Conservation (phyloP, 2,113 vertebrate species). For the Marmota monax region DNA sequence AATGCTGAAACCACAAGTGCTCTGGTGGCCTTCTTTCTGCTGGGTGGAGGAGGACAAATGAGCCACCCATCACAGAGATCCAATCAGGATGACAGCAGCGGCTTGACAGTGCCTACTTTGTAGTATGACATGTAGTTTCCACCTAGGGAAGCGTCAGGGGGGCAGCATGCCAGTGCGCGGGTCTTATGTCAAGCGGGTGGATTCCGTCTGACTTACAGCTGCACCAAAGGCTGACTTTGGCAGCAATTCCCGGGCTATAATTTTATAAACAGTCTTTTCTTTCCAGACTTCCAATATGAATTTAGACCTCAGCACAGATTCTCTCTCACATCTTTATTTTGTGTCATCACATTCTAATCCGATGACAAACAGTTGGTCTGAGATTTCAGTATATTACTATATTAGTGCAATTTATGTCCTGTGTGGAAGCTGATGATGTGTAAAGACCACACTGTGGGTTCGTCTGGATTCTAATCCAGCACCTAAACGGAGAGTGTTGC, state of each 20-base stretch:
- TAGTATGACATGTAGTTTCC: constrained; percentile 57
- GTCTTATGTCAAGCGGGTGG: constrained; percentile 55
- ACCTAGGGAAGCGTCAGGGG: constrained; percentile 25
- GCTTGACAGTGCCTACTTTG: neutral
- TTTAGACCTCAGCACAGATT: constrained; percentile 76
- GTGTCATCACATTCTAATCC: constrained; percentile 81
- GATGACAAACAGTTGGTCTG: constrained; percentile 81
- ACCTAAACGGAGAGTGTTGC: constrained; percentile 58
- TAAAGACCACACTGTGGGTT: constrained; percentile 70
- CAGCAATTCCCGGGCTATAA: constrained; percentile 59
- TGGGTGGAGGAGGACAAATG: neutral
- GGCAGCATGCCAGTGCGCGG: constrained; percentile 50
- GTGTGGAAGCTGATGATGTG: constrained; percentile 73
- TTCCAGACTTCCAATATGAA: constrained; percentile 58
- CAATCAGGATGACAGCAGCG: neutral
- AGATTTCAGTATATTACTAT: constrained; percentile 77
- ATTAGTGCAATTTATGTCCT: constrained; percentile 79
- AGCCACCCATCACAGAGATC: neutral
- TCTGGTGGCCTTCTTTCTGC: neutral
- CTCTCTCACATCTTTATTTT: constrained; percentile 77
- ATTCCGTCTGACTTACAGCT: constrained; percentile 66
- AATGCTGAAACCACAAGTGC: neutral
- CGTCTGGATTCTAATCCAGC: constrained; percentile 65
- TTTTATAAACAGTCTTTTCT: constrained; percentile 68
- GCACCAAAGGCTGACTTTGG: constrained; percentile 70